Evolutionary conservation across 2,797 vertebrate species (phyloP).

Genomic region (Mastacembelus armatus): DNA sequence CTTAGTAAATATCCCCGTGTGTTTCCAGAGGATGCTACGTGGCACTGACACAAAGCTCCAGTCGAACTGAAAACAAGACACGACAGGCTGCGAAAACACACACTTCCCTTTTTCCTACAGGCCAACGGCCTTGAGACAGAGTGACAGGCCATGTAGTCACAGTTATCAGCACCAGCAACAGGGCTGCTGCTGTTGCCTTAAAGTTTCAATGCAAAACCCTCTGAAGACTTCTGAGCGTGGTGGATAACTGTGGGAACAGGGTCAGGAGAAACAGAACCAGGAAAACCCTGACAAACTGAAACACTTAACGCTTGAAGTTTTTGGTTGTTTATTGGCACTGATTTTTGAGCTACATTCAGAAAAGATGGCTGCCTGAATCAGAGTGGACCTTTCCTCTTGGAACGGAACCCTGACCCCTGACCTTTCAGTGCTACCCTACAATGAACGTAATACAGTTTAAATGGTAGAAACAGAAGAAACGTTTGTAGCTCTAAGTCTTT

Average conservation of each 20-base stretch:
- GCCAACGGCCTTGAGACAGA: too few species aligned
- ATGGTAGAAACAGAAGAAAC: background rate
- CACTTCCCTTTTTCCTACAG: too few species aligned
- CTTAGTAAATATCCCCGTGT: too few species aligned
- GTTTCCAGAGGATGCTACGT: too few species aligned
- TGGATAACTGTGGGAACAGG: background rate
- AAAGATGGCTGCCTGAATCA: background rate
- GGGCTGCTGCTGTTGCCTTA: slow-evolving; percentile 4
- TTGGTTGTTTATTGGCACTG: slow-evolving; percentile 21
- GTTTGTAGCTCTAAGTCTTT: background rate
- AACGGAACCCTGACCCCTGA: slow-evolving; percentile 27
- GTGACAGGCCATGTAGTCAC: too few species aligned
- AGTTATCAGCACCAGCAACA: too few species aligned
- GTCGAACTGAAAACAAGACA: too few species aligned
- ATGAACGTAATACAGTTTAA: background rate
- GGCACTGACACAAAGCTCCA: too few species aligned
- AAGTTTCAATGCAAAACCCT: background rate
- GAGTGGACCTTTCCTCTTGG: slow-evolving; percentile 15
- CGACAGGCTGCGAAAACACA: too few species aligned
- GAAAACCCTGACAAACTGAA: slow-evolving; percentile 7
- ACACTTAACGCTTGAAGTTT: slow-evolving; percentile 1
- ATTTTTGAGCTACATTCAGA: slow-evolving; percentile 10
- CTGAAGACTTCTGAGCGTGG: too few species aligned
- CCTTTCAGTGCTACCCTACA: background rate
- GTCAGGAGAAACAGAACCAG: background rate